Evolutionary conservation across 2,113 vertebrate species (phyloP), one percentile per base, ranked within the genome.

Genomic region (Phalacrocorax carbo): DNA sequence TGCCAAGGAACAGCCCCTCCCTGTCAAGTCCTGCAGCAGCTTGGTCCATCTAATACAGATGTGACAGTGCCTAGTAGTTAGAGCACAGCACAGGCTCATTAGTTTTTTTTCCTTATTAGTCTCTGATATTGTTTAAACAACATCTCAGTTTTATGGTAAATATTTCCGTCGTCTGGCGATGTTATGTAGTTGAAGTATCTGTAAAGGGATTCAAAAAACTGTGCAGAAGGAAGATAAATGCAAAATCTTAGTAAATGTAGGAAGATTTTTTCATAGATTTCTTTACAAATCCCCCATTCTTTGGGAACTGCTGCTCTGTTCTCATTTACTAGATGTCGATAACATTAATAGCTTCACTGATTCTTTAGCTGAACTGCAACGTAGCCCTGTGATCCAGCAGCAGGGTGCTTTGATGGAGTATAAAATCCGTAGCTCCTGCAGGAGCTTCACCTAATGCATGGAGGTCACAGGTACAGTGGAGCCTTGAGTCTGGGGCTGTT

Each of bases 1-100:
- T 86, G 93, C 94, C 95, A 86, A 82, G 62, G 64, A 86, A 9
- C 92, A 78, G 81, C 80, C 62, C 73, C 84, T 95, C 93, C 91
- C 92, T 95, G 1, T 27, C 40, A 54, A 94, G 36, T 8, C 27
- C 48, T 88, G 76, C 76, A 64, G 70, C 80, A 87, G 64, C 80
- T 65, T 71, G 66, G 60, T 49, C 83, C 54, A 7, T 82, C 58
- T 58, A 3, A 72, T 9, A 25, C 62, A 49, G 54, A 90, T 42
- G 26, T 2, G 11, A 13, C 8, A 1, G 48, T 84, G 65, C 19
- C 72, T 62, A 6, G 16, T 80, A 29, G 18, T 82, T 71, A 51
- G 42, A 90, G 64, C 34, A 38, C 52, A 64, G 55, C 54, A 49
- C 21, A 23, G 70, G 13, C 30, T 83, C 32, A 1, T 32, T 48